Conservation (phyloP, 35 echinoderm and acorn worm genomes). For the Hemicentrotus pulcherrimus region DNA sequence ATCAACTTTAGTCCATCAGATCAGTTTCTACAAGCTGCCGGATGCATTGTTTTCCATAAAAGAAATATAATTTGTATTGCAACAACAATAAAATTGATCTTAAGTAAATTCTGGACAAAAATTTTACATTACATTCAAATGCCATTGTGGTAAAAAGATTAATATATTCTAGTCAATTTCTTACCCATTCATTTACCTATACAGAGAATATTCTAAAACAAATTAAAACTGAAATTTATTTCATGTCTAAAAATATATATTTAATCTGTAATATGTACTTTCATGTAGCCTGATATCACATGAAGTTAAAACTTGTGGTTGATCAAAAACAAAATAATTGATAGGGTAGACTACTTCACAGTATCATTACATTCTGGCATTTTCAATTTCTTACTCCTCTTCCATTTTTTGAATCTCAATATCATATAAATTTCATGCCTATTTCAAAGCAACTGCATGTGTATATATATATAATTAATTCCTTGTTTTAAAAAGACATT, state of each 20-base stretch:
- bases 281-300: too few relatives aligned
- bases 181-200: not conserved
- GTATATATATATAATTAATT: not conserved
- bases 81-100: too few relatives aligned
- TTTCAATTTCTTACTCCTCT: not conserved
- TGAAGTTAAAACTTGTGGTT: too few relatives aligned
- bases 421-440: not conserved
- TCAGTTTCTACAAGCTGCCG: not conserved
- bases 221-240: not conserved
- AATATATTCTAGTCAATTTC: too few relatives aligned
- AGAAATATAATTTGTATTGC: not conserved
- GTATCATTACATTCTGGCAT: not conserved
- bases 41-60: not conserved
- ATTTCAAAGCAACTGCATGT: not conserved
- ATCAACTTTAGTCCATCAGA: not conserved
- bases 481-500: not conserved
- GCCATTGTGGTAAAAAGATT: too few relatives aligned
- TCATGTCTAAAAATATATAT: too few relatives aligned
- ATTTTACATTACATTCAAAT: too few relatives aligned
- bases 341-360: not conserved
- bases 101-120: too few relatives aligned
- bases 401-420: not conserved
- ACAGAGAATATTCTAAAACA: not conserved
- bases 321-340: too few relatives aligned
- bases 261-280: too few relatives aligned